Base-by-base conservation (phyloP, 2,113 vertebrate species). In the Vidua macroura region DNA sequence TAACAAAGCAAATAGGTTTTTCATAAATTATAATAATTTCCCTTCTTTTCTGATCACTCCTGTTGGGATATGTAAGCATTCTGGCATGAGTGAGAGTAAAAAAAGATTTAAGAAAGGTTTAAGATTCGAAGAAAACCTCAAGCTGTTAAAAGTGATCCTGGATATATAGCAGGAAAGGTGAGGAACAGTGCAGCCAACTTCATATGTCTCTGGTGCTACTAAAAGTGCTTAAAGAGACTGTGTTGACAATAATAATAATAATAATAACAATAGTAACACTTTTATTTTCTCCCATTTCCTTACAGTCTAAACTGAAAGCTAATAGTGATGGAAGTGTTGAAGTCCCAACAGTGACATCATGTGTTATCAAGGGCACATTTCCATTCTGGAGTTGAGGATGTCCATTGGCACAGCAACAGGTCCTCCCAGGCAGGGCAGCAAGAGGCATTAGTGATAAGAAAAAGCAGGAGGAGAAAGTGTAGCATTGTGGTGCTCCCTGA, bases 71-170 rank as follows among this genome's bases (percentile, higher is more conserved):
- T 28, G 16, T 59, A 88, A 86, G 31, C 49, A 62, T 39, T 92
- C 33, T 87, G 74, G 46, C 35, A 87, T 39, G 55, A 72, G 39
- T 2, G 13, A 91, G 63, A 78, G 33, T 76, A 69, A 87, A 83
- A 70, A 90, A 56, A 31, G 6, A 84, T 72, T 93, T 89, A 79
- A 82, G 35, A 35, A 35, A 35, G 35, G 35, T 35, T 35, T 35
- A 35, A 35, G 35, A 35, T 35, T 35, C 46, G 58, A 88, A 81
- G 76, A 88, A 92, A 90, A 86, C 11, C 13, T 86, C 51, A 90
- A 90, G n/a, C 67, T 92, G n/a, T 86, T 95, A 59, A 95, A 91
- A 76, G 28, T 64, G 60, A 55, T 75, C 17, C 27, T 86, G 64
- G n/a, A 51, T 73, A 73, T 41, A 30, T 33, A 69, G 28, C 41